A percentile compares a stretch with the other conserved stretches of the same genome.
phyloP scores from a whole-genome alignment of 2,797 vertebrate species.

The Carduelis carduelis region DNA sequence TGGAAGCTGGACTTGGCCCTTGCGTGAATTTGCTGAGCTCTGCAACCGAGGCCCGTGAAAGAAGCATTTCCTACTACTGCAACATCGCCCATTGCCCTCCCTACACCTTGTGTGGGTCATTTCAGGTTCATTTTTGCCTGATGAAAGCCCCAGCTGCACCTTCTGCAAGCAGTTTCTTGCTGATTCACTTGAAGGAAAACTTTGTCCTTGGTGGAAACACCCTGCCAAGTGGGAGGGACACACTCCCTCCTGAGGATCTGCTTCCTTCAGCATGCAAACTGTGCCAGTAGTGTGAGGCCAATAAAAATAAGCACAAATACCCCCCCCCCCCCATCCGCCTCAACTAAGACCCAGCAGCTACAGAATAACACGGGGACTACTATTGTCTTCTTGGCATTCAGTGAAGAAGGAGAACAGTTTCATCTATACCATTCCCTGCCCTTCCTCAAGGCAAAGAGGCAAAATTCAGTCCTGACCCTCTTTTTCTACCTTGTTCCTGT shows the following conservation, averaged over 20 bases:
- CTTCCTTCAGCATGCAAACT: background rate
- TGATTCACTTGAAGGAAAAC: slow-evolving; percentile 16
- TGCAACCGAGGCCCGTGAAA: rapidly evolving
- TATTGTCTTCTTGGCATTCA: rapidly evolving
- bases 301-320: background rate
- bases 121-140: background rate
- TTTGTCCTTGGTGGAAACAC: slow-evolving; percentile 2
- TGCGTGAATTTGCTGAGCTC: background rate
- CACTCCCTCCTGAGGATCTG: background rate
- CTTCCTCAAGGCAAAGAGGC: background rate
- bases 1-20: background rate
- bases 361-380: background rate
- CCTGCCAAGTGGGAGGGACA: background rate
- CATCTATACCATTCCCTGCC: background rate
- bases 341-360: background rate
- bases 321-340: no score
- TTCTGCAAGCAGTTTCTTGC: background rate
- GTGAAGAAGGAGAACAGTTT: background rate
- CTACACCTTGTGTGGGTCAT: background rate
- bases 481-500: rapidly evolving
- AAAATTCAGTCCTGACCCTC: background rate
- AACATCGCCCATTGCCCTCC: background rate
- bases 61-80: background rate
- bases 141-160: background rate
- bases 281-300: rapidly evolving